Evolutionary conservation across 2,888 invertebrate species (phyloP).

Genomic region (Apodemia duryi): DNA sequence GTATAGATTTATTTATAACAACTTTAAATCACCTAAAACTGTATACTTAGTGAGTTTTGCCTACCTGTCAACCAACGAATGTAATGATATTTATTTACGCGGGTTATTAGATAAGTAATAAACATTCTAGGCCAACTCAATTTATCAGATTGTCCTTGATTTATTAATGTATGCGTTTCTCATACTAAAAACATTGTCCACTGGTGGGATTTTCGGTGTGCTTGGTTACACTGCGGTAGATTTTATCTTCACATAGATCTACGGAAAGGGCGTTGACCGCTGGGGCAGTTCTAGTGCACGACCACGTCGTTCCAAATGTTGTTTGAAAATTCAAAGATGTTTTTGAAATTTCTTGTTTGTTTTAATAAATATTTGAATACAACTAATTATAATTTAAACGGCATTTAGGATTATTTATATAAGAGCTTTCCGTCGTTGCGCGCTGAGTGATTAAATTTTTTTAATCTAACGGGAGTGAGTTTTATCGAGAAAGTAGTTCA

Average conservation of each 20-base stretch:
- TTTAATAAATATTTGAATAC: background rate
- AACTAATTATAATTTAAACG: background rate
- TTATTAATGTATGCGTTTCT: slow-evolving; percentile 18
- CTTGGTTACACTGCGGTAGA: slow-evolving; percentile 62
- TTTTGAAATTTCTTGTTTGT: slow-evolving; percentile 14
- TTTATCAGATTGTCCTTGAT: slow-evolving; percentile 17
- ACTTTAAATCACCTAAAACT: too few relatives aligned
- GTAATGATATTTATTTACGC: too few relatives aligned
- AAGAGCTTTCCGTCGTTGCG: too few relatives aligned
- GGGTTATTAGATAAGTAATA: too few relatives aligned
- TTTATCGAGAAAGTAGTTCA: too few relatives aligned
- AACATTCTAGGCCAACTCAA: background rate
- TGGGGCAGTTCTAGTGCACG: slow-evolving; percentile 45
- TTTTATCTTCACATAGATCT: slow-evolving; percentile 74
- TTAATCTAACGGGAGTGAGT: too few relatives aligned
- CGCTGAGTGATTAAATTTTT: too few relatives aligned
- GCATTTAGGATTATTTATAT: too few relatives aligned
- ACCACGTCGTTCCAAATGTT: slow-evolving; percentile 41
- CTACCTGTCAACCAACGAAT: too few relatives aligned
- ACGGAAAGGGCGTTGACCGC: slow-evolving; percentile 59
- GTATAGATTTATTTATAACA: too few relatives aligned
- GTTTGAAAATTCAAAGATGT: slow-evolving; percentile 29
- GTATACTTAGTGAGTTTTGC: too few relatives aligned
- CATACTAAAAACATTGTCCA: slow-evolving; percentile 29
- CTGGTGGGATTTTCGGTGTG: slow-evolving; percentile 42